A percentile compares a stretch with the other conserved stretches of the same genome.
phyloP scores from a whole-genome alignment of 1,140 invertebrate species.

The Zaprionus camerounensis region DNA sequence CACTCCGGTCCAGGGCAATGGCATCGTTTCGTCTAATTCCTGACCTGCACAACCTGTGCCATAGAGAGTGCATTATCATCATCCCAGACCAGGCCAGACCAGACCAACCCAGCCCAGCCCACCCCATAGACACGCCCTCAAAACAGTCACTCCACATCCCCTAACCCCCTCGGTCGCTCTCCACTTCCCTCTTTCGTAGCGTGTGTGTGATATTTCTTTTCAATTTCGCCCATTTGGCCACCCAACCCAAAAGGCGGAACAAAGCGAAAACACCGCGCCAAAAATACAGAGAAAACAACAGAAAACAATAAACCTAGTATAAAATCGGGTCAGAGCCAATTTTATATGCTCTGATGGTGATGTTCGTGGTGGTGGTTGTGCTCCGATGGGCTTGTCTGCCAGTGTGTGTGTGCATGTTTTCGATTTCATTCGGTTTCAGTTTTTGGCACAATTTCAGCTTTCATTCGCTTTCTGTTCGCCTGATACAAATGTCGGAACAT shows the following conservation, averaged over 20 bases:
- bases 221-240: slow-evolving; percentile 10
- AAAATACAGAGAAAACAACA: slow-evolving; percentile 33
- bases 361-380: slow-evolving; percentile 37
- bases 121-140: slow-evolving; percentile 33
- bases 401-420: slow-evolving; percentile 56
- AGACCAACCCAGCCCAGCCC: not conserved
- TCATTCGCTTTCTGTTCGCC: slow-evolving; percentile 68
- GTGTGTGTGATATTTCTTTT: slow-evolving; percentile 22
- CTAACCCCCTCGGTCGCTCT: not conserved
- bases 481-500: slow-evolving; percentile 77
- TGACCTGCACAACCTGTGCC: slow-evolving; percentile 35
- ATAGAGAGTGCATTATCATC: not conserved
- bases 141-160: slow-evolving; percentile 2
- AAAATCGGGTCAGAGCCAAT: slow-evolving; percentile 80
- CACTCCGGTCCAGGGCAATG: slow-evolving; percentile 5
- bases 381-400: slow-evolving; percentile 39
- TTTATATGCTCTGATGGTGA: slow-evolving; percentile 39
- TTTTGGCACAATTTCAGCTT: slow-evolving; percentile 76
- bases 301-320: slow-evolving; percentile 57
- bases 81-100: not conserved
- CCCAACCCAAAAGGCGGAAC: slow-evolving; percentile 10
- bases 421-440: slow-evolving; percentile 62
- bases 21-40: not conserved
- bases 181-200: not conserved
- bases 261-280: slow-evolving; percentile 15